phyloP scores from a whole-genome alignment of 2,888 invertebrate genomes.

The Tinea trinotella region DNA sequence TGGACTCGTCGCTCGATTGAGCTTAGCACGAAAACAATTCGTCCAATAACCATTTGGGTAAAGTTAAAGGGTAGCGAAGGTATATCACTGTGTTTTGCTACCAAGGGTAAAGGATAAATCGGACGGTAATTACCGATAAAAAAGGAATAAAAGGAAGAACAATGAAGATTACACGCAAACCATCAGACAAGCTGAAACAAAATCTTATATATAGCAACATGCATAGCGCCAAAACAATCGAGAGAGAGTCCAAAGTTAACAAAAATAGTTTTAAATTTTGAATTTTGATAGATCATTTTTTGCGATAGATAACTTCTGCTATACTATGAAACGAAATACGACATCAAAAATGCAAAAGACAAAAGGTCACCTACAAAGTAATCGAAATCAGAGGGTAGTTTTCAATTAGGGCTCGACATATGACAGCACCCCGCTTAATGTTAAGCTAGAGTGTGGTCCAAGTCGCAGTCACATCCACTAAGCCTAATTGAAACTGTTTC shows the following conservation, averaged over 20 bases:
- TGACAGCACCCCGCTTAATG: no score
- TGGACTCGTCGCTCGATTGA: slow-evolving; percentile 37
- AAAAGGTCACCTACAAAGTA: no score
- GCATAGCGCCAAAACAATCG: slow-evolving; percentile 29
- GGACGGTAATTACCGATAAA: slow-evolving; percentile 61
- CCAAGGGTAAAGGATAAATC: slow-evolving; percentile 26
- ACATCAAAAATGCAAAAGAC: no score
- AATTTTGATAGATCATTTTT: slow-evolving; percentile 41
- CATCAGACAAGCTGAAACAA: slow-evolving; percentile 69
- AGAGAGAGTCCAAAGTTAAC: slow-evolving; percentile 57
- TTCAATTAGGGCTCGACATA: no score
- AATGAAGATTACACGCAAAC: slow-evolving; percentile 64
- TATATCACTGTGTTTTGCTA: slow-evolving; percentile 3
- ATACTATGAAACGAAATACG: no score
- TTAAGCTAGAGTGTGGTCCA: no score
- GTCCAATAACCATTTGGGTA: background rate
- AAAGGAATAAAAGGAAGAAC: slow-evolving; percentile 34
- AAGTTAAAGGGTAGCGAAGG: no score
- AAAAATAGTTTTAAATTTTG: slow-evolving; percentile 23
- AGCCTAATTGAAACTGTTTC: no score
- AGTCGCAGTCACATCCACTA: no score
- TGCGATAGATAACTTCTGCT: no score
- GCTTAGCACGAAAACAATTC: slow-evolving; percentile 34
- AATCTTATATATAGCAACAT: slow-evolving; percentile 25
- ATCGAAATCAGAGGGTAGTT: no score